These are phyloP conservation scores for Quadriops clusia DNA, from an alignment of 2,888 invertebrate species.

Conservation along the genomic window DNA sequence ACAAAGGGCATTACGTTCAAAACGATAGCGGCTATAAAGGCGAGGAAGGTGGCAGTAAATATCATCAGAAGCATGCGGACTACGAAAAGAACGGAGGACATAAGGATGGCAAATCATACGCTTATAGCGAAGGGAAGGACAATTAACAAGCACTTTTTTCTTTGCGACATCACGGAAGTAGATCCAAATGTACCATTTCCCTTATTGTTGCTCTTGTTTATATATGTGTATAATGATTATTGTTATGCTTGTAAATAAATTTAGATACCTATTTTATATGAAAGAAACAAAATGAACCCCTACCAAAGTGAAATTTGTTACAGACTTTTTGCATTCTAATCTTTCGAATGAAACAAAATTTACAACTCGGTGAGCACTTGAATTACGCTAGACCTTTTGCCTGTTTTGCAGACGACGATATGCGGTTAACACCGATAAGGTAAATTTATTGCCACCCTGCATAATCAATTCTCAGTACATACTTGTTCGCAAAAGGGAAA, in stretches of 20 bases:
- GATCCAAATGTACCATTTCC: too few relatives aligned
- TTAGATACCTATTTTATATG: too few relatives aligned
- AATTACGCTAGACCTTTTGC: neutral
- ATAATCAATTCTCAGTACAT: too few relatives aligned
- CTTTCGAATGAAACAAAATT: neutral
- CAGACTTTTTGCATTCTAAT: slow-evolving; percentile 1
- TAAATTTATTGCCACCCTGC: too few relatives aligned
- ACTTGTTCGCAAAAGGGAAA: too few relatives aligned
- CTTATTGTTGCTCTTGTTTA: too few relatives aligned
- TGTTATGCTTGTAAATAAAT: too few relatives aligned
- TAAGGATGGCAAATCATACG: slow-evolving; percentile 39
- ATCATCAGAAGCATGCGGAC: slow-evolving; percentile 43
- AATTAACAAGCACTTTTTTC: slow-evolving; percentile 1
- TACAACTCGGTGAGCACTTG: neutral
- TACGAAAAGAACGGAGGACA: slow-evolving; percentile 44
- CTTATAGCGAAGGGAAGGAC: slow-evolving; percentile 31
- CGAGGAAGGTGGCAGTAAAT: slow-evolving; percentile 44
- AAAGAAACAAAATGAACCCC: neutral
- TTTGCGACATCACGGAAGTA: too few relatives aligned
- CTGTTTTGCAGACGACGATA: too few relatives aligned
- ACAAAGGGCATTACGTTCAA: slow-evolving; percentile 44
- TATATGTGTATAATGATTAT: too few relatives aligned
- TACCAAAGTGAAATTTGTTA: too few relatives aligned
- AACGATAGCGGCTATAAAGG: slow-evolving; percentile 44
- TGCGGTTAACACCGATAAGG: too few relatives aligned